These are phyloP conservation scores for Oncorhynchus masou DNA, from an alignment of 2,113 vertebrate genomes.

Conservation along the genomic window DNA sequence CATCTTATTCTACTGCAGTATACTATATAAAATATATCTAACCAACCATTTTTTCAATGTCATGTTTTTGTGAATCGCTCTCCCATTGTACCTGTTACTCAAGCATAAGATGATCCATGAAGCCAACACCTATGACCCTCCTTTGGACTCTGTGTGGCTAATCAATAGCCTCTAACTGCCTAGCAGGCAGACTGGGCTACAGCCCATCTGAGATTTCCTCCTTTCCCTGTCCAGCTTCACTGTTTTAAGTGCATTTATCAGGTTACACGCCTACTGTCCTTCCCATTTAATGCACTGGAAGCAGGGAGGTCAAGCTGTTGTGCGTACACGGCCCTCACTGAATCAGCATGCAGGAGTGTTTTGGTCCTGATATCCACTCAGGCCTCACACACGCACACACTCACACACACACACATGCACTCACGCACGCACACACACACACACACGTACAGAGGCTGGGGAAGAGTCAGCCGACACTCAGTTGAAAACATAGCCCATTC, in stretches of 20 bases:
- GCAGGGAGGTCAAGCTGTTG: background rate
- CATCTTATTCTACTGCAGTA: background rate
- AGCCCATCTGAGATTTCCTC: constrained; percentile 24
- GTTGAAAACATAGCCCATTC: constrained; percentile 2
- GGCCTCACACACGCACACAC: background rate
- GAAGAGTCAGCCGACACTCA: background rate
- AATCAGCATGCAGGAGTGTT: background rate
- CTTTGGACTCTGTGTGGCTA: constrained; percentile 48
- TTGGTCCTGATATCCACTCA: background rate
- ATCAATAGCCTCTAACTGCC: constrained; percentile 72
- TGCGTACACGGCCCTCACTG: background rate
- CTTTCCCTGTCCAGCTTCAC: constrained; percentile 65
- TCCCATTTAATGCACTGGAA: constrained; percentile 54
- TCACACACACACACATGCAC: background rate
- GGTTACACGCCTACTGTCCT: constrained; percentile 59
- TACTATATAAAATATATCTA: background rate
- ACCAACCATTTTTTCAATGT: background rate
- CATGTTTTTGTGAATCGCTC: background rate
- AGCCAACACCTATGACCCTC: constrained; percentile 59
- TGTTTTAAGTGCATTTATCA: constrained; percentile 74
- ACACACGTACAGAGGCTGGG: background rate
- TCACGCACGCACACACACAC: background rate
- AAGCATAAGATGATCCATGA: constrained; percentile 19
- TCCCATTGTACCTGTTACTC: background rate
- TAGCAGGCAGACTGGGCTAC: constrained; percentile 39